A percentile compares a stretch with the other conserved stretches of the same genome.
phyloP scores from a whole-genome alignment of 2,888 invertebrate species.

The Ophion slaviceki region DNA sequence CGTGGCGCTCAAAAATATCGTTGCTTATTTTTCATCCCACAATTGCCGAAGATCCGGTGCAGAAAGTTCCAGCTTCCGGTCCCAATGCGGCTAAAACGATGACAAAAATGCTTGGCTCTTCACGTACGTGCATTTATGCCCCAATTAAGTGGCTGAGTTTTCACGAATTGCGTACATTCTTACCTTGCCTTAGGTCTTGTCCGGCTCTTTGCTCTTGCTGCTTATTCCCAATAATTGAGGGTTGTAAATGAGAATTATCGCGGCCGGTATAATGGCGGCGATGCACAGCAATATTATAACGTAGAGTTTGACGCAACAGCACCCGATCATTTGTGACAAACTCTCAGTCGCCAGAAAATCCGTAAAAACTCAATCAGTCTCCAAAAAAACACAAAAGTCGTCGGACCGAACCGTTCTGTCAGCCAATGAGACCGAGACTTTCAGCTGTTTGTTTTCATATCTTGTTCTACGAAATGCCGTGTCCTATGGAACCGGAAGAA shows the following conservation, averaged over 20 bases:
- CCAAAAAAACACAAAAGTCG: neutral
- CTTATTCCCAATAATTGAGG: conserved; percentile 59
- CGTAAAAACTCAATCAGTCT: neutral
- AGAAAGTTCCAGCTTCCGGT: neutral
- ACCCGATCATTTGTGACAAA: conserved; percentile 60
- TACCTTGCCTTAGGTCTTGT: conserved; percentile 36
- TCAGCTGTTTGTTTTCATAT: conserved; percentile 7
- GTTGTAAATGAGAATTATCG: conserved; percentile 62
- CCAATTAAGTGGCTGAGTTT: neutral
- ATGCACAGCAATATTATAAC: conserved; percentile 59
- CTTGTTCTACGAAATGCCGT: neutral
- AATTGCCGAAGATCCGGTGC: neutral
- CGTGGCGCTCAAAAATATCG: neutral
- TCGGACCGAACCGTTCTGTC: neutral
- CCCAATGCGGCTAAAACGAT: neutral
- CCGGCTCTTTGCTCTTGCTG: conserved; percentile 16
- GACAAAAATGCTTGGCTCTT: neutral
- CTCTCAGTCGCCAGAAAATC: neutral
- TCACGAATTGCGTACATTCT: neutral
- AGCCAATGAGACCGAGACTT: neutral
- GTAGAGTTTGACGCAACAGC: conserved; percentile 61
- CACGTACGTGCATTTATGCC: neutral
- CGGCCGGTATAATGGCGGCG: conserved; percentile 63
- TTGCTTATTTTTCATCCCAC: neutral
- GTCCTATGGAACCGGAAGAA: neutral